These are phyloP conservation scores for Ornithoptera alexandrae DNA, from an alignment of 2,888 invertebrate genomes.

Conservation along the genomic window DNA sequence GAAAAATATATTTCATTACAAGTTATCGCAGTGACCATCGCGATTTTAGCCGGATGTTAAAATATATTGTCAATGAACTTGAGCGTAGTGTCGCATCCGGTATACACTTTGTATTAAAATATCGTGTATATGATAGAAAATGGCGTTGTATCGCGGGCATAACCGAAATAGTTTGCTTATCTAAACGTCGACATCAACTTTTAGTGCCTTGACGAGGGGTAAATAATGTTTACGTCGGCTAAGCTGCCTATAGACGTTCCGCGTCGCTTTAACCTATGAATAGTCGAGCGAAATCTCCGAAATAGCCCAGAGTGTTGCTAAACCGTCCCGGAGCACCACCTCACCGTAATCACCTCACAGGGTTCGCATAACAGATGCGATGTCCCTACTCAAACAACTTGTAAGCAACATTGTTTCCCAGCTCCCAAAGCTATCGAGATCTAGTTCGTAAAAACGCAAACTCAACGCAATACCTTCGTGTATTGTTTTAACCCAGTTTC, in stretches of 20 bases:
- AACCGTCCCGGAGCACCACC: slow-evolving; percentile 16
- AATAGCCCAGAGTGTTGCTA: slow-evolving; percentile 22
- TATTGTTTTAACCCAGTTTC: slow-evolving; percentile 29
- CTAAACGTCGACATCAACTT: slow-evolving; percentile 28
- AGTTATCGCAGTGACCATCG: slow-evolving; percentile 14
- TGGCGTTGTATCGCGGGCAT: slow-evolving; percentile 9
- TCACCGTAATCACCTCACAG: slow-evolving; percentile 15
- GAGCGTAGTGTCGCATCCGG: slow-evolving; percentile 14
- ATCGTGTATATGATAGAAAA: slow-evolving; percentile 8
- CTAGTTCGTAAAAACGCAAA: slow-evolving; percentile 13
- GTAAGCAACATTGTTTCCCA: slow-evolving; percentile 11
- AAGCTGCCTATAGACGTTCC: slow-evolving; percentile 13
- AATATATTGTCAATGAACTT: slow-evolving; percentile 27
- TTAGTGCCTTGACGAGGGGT: slow-evolving; percentile 21
- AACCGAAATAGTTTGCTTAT: slow-evolving; percentile 30
- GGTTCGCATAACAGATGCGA: slow-evolving; percentile 9
- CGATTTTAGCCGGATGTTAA: slow-evolving; percentile 27
- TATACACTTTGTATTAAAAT: slow-evolving; percentile 22
- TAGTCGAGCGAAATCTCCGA: slow-evolving; percentile 23
- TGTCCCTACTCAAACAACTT: slow-evolving; percentile 6
- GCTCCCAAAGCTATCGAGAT: slow-evolving; percentile 3
- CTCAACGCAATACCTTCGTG: slow-evolving; percentile 15
- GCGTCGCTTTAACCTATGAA: slow-evolving; percentile 23
- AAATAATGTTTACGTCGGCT: slow-evolving; percentile 26
- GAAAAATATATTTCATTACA: slow-evolving; percentile 14